Base-by-base conservation (phyloP, 2,113 vertebrate species). In the Nansenia antarctica region DNA sequence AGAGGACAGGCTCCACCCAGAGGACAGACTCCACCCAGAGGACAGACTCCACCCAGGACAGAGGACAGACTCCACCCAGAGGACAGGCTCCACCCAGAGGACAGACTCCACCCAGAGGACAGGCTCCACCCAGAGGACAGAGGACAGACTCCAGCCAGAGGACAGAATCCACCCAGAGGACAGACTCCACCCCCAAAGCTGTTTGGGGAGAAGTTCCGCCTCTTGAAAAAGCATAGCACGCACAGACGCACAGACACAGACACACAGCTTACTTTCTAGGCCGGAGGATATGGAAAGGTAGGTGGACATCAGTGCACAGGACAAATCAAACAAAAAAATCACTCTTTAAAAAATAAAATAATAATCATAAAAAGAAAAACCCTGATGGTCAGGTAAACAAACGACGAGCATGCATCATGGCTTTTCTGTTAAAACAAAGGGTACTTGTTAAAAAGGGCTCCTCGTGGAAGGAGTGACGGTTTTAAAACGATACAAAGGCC, bases 351-450 rank as follows among this genome's bases (percentile, higher is more conserved):
- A 52, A 37, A 65, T 53, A 77, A 80, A 85, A 70, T 11, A 69
- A 82, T 67, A 61, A 52, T 30, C 12, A 15, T 65, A 37, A 73
- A 77, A 77, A 64, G 32, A 26, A 29, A 62, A 6, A 70, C 61
- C 22, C 61, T 31, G n/a, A 68, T 59, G 63, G 15, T 9, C 67
- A 70, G 45, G 65, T 80, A 78, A 83, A 84, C 69, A 83, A 74
- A 79, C 60, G 72, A 73, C 18, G 68, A 69, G 68, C 82, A 85
- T 79, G 73, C 67, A 35, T 39, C 78, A 83, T 83, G 77, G 74
- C 77, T 90, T 76, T 31, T 71, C 31, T 78, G 67, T 82, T 90
- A 85, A 89, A 90, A 89, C 42, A 9, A 84, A 85, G 53, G 63
- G 15, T 53, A 29, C 71, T 18, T 20, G 77, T 80, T 79, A 85